Evolutionary conservation across 2,797 vertebrate genomes (phyloP).

Genomic region (Buceros bicornis): DNA sequence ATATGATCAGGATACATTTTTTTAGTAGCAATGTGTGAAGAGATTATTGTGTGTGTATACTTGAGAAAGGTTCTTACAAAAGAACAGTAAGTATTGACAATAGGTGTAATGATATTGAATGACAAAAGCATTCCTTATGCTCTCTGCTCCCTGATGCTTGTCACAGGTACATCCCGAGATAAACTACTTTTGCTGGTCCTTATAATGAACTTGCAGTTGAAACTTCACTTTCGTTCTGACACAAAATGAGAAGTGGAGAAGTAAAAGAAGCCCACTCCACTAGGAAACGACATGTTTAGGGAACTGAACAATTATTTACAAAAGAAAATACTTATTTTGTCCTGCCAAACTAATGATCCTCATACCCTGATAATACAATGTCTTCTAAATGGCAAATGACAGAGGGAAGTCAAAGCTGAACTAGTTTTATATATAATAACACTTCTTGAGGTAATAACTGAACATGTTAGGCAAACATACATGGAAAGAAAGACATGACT

Average conservation of each 20-base stretch:
- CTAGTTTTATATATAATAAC: background rate
- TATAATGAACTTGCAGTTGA: background rate
- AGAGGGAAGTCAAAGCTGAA: background rate
- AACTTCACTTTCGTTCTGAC: background rate
- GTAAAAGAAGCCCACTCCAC: background rate
- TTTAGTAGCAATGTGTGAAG: rapidly evolving
- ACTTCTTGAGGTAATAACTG: background rate
- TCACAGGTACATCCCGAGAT: background rate
- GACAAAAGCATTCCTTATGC: background rate
- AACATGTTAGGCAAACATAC: background rate
- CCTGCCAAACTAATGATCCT: background rate
- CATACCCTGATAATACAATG: background rate
- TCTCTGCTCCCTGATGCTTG: background rate
- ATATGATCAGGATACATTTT: background rate
- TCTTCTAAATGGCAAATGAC: background rate
- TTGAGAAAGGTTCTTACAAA: background rate
- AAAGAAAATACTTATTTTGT: background rate
- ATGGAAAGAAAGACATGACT: background rate
- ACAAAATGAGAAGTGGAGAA: background rate
- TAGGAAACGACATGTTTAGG: background rate
- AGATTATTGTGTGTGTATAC: background rate
- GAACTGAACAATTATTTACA: background rate
- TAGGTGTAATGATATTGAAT: background rate
- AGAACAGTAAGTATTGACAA: background rate
- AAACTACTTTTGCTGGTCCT: background rate